Percentiles rank a stretch among this genome's conserved stretches.
Conservation (phyloP, 2,797 vertebrate genomes). For the Uromys caudimaculatus region DNA sequence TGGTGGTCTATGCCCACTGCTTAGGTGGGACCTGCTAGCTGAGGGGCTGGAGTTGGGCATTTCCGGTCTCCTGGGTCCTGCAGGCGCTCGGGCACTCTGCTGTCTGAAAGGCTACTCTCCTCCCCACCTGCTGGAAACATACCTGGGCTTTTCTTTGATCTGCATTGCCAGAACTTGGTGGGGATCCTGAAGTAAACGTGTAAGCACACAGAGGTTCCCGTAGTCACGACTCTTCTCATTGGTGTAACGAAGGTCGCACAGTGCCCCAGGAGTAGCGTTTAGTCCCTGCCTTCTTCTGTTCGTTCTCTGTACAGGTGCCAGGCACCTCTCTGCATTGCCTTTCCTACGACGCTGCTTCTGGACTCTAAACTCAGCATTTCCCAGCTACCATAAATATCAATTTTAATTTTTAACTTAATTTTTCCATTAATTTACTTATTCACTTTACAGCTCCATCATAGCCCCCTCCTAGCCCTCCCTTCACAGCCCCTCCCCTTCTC, state of each 20-base stretch:
- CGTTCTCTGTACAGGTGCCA: background rate
- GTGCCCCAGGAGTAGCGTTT: background rate
- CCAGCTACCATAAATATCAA: background rate
- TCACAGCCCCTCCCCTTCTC: background rate
- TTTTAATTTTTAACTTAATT: background rate
- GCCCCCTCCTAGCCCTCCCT: background rate
- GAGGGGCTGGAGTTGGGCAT: too few species aligned
- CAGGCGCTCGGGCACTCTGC: background rate
- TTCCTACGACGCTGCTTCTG: background rate
- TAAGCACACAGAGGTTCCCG: background rate
- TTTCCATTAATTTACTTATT: background rate
- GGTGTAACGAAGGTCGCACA: background rate
- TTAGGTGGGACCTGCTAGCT: background rate
- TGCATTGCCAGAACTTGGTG: background rate
- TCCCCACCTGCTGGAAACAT: background rate
- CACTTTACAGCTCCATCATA: background rate
- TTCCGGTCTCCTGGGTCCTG: background rate
- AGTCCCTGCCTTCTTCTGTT: background rate
- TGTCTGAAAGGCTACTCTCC: background rate
- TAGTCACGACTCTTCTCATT: background rate
- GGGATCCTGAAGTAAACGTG: background rate
- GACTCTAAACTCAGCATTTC: background rate
- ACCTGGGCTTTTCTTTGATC: background rate
- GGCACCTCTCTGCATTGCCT: background rate
- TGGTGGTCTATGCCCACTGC: background rate